These are phyloP conservation scores for Deilephila porcellus DNA, from an alignment of 2,888 invertebrate genomes.

Conservation along the genomic window DNA sequence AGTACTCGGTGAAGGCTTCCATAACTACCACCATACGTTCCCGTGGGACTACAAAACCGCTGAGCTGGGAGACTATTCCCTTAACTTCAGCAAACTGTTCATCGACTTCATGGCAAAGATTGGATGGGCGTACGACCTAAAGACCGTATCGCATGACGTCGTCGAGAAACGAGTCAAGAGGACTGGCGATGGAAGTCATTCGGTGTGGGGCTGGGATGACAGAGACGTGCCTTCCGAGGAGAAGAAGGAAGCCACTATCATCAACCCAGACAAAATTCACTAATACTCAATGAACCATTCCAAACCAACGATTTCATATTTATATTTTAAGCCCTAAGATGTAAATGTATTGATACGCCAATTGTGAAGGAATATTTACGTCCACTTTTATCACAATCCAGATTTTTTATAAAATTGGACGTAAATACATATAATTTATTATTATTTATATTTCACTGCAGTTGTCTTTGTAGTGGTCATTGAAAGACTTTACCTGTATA, in stretches of 20 bases:
- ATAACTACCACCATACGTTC: slow-evolving; percentile 94
- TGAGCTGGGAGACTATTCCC: slow-evolving; percentile 88
- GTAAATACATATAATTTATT: slow-evolving; percentile 32
- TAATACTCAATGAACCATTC: slow-evolving; percentile 1
- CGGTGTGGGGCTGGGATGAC: slow-evolving; percentile 91
- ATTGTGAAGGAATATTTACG: slow-evolving; percentile 2
- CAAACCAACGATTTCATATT: neutral
- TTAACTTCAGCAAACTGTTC: slow-evolving; percentile 90
- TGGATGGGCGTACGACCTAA: slow-evolving; percentile 95
- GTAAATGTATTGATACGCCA: slow-evolving; percentile 5
- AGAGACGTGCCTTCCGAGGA: slow-evolving; percentile 70
- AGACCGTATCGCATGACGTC: slow-evolving; percentile 89
- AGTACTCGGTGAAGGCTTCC: slow-evolving; percentile 92
- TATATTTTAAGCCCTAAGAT: neutral
- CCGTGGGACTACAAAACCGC: slow-evolving; percentile 94
- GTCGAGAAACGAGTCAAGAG: slow-evolving; percentile 88
- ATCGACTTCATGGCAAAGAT: slow-evolving; percentile 92
- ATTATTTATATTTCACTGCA: slow-evolving; percentile 28
- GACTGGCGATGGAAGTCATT: slow-evolving; percentile 90
- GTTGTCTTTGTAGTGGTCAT: slow-evolving; percentile 29
- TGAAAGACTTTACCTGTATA: slow-evolving; percentile 34
- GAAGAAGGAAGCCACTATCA: slow-evolving; percentile 49
- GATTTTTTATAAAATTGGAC: slow-evolving; percentile 15
- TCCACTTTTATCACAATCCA: too few relatives aligned
- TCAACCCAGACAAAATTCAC: slow-evolving; percentile 42